Evolutionary conservation across 2,888 invertebrate genomes (phyloP).

Genomic region (Mesochorus sp.): DNA sequence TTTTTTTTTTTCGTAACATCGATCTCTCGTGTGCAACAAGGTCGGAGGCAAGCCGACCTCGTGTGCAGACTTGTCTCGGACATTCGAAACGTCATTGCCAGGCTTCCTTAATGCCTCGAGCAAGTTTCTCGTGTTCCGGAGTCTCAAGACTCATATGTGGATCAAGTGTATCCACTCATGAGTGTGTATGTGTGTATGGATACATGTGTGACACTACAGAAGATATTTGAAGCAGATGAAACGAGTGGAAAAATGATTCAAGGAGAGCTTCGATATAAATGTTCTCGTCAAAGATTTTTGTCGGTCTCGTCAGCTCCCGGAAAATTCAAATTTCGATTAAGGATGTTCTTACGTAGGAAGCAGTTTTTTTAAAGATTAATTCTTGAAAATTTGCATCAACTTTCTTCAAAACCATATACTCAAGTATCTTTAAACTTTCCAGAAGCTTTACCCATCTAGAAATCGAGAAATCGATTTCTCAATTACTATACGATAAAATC

Average conservation of each 20-base stretch:
- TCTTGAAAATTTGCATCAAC: too few species aligned
- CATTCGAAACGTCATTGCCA: conserved; percentile 57
- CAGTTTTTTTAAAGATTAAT: too few species aligned
- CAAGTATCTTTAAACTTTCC: too few species aligned
- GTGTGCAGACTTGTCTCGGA: conserved; percentile 50
- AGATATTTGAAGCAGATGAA: neutral
- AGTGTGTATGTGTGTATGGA: neutral
- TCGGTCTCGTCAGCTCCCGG: neutral
- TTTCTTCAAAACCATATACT: too few species aligned
- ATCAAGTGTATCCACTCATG: neutral
- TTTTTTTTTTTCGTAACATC: conserved; percentile 28
- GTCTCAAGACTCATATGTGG: conserved; percentile 16
- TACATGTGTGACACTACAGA: too few species aligned
- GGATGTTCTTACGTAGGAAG: too few species aligned
- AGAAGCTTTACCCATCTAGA: too few species aligned
- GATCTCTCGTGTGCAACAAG: conserved; percentile 43
- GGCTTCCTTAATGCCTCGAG: conserved; percentile 58
- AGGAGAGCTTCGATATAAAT: conserved; percentile 33
- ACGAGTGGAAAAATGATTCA: conserved; percentile 36
- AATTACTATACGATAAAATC: too few species aligned
- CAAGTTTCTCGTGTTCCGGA: conserved; percentile 62
- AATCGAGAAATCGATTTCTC: too few species aligned
- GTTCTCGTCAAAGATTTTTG: conserved; percentile 1
- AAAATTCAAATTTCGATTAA: conserved; percentile 31
- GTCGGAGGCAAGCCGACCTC: conserved; percentile 46